phyloP scores from a whole-genome alignment of 2,797 vertebrate species.

The Paramormyrops hopkinsi region DNA sequence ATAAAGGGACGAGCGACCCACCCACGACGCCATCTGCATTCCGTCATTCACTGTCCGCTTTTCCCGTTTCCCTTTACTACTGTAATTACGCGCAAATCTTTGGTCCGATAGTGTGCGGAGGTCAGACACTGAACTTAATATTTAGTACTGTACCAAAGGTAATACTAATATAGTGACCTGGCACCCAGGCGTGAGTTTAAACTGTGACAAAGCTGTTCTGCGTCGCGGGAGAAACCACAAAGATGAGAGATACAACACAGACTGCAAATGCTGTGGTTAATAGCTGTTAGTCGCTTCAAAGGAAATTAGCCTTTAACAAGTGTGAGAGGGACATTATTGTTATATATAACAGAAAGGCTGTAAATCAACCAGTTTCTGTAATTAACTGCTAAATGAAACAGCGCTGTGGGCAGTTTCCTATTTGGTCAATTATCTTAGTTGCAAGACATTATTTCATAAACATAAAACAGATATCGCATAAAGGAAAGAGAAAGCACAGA shows the following conservation, averaged over 20 bases:
- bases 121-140: background rate
- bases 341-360: background rate
- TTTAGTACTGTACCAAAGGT: background rate
- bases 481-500: background rate
- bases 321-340: background rate
- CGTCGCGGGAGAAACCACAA: background rate
- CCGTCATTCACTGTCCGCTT: background rate
- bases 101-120: background rate
- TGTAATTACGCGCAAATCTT: background rate
- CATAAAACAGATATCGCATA: background rate
- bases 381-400: background rate
- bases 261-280: background rate
- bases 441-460: background rate
- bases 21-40: background rate
- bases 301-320: background rate
- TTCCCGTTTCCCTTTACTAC: background rate
- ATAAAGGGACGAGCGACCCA: background rate
- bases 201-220: background rate
- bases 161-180: background rate
- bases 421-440: background rate
- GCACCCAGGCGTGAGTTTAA: background rate
- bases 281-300: background rate
- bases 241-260: background rate
- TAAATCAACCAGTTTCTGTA: background rate
- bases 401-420: background rate